phyloP scores from a whole-genome alignment of 2,113 vertebrate genomes.

The Thamnaconus septentrionalis region DNA sequence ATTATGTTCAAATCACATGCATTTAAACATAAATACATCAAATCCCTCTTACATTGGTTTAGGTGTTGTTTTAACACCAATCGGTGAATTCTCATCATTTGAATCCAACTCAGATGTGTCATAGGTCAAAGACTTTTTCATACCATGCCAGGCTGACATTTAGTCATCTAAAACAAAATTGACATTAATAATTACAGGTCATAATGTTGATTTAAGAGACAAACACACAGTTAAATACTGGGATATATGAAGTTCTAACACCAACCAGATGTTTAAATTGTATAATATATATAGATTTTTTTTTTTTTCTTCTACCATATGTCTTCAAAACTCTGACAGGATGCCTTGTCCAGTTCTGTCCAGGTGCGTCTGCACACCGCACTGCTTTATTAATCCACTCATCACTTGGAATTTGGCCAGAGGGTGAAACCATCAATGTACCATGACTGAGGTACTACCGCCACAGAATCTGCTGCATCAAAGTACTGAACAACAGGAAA shows the following conservation, averaged over 20 bases:
- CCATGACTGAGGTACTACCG: not conserved
- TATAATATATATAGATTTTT: not conserved
- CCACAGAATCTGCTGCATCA: not conserved
- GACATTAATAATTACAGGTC: too few relatives aligned
- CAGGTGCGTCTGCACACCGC: not conserved
- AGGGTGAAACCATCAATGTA: not conserved
- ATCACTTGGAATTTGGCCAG: conserved; percentile 1
- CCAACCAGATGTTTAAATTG: too few relatives aligned
- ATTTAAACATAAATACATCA: too few relatives aligned
- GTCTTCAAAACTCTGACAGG: conserved; percentile 1
- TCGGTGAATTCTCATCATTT: not conserved
- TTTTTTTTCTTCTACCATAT: not conserved
- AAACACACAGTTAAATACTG: too few relatives aligned
- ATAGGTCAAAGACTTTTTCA: not conserved
- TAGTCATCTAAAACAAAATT: not conserved
- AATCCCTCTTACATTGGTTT: not conserved
- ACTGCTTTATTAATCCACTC: not conserved
- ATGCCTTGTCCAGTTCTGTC: not conserved
- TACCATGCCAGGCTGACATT: not conserved
- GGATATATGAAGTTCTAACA: too few relatives aligned
- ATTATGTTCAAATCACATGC: too few relatives aligned
- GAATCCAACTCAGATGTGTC: not conserved
- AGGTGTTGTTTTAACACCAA: not conserved
- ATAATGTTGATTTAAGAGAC: too few relatives aligned
- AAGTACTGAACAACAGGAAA: not conserved